Percentiles rank a stretch among this genome's conserved stretches.
Evolutionary conservation across 2,888 invertebrate genomes (phyloP).

Genomic region (Aphrophora alni): DNA sequence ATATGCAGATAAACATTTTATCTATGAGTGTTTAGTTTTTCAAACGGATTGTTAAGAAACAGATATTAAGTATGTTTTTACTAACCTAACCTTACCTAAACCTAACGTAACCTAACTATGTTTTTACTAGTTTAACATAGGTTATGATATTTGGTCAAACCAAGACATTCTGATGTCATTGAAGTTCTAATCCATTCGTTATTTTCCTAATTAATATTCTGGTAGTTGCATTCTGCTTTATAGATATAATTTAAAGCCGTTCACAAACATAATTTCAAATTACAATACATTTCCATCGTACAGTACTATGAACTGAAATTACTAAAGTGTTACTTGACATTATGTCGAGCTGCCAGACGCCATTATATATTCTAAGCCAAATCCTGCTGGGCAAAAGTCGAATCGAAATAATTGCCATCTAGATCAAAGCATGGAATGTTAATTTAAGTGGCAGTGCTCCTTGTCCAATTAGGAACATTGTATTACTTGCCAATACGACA

Average conservation of each 20-base stretch:
- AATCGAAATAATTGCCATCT: conserved; percentile 30
- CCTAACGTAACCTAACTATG: no score
- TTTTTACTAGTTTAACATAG: no score
- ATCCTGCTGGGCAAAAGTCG: neutral
- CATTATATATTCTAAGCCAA: neutral
- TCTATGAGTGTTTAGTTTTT: no score
- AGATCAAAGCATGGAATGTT: conserved; percentile 36
- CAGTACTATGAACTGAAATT: neutral
- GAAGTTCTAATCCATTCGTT: no score
- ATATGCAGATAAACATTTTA: no score
- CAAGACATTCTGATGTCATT: no score
- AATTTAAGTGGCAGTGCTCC: conserved; percentile 21
- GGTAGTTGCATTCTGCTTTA: no score
- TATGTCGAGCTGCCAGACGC: neutral
- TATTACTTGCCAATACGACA: neutral
- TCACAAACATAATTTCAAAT: neutral
- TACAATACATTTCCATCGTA: neutral
- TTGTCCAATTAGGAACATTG: conserved; percentile 9
- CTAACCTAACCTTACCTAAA: no score
- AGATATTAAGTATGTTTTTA: no score
- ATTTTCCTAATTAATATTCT: no score
- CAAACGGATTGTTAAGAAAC: no score
- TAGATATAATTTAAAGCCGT: neutral
- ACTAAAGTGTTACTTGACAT: neutral
- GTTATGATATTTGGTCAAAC: no score